phyloP scores from a whole-genome alignment of 2,797 vertebrate genomes.

The Adrianichthys oophorus region DNA sequence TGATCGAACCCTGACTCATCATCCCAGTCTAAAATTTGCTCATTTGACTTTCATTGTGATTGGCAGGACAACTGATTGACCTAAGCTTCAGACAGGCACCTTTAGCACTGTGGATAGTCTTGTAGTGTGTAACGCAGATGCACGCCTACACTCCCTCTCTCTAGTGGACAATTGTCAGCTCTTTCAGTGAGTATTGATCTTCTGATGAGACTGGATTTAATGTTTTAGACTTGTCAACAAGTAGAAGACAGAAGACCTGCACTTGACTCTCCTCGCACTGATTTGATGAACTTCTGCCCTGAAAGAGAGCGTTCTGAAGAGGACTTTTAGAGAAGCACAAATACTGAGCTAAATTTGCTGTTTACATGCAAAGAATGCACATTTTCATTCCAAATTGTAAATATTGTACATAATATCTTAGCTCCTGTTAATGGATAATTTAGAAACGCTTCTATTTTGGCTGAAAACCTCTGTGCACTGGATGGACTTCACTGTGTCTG shows the following conservation, averaged over 20 bases:
- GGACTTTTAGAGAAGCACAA: conserved; percentile 6
- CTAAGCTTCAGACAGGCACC: conserved; percentile 41
- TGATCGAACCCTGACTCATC: conserved; percentile 11
- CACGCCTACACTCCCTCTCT: conserved; percentile 40
- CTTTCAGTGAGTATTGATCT: conserved; percentile 69
- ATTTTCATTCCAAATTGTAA: too few species aligned
- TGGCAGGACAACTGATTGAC: conserved; percentile 60
- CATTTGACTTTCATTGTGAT: conserved; percentile 51
- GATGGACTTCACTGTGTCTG: too few species aligned
- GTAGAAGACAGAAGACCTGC: conserved; percentile 24
- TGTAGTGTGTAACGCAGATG: conserved; percentile 62
- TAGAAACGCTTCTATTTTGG: neutral
- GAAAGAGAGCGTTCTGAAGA: conserved; percentile 17
- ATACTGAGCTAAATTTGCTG: neutral
- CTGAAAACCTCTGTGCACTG: neutral
- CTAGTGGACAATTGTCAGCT: conserved; percentile 55
- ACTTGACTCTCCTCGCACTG: conserved; percentile 8
- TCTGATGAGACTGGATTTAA: conserved; percentile 70
- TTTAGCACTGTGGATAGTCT: conserved; percentile 42
- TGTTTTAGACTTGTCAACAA: conserved; percentile 62
- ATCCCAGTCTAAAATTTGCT: conserved; percentile 29
- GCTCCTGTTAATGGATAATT: too few species aligned
- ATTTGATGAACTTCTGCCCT: conserved; percentile 28
- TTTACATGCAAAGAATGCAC: too few species aligned
- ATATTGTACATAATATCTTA: too few species aligned